Conservation (phyloP, 2,888 invertebrate species). For the Argyresthia goedartella region DNA sequence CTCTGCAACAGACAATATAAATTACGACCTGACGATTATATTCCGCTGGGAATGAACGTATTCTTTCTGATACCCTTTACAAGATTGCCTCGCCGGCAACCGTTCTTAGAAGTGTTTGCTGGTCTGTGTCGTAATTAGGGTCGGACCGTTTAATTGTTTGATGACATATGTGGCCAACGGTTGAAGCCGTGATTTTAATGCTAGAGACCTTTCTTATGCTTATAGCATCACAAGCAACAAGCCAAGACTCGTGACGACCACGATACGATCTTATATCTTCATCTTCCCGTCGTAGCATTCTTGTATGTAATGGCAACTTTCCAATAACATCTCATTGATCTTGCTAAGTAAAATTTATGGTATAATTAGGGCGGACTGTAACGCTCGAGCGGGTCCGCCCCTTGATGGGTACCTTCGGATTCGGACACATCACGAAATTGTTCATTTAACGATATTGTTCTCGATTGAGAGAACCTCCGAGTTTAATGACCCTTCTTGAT, state of each 20-base stretch:
- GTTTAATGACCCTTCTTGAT: not conserved
- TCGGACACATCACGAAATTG: not conserved
- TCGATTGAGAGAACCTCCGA: not conserved
- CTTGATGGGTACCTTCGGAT: not conserved
- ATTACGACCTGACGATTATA: conserved; percentile 73
- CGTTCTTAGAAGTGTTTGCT: not conserved
- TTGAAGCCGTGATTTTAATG: too few relatives aligned
- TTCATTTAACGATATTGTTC: not conserved
- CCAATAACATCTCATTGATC: conserved; percentile 64
- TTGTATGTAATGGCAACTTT: conserved; percentile 9
- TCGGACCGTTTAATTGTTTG: too few relatives aligned
- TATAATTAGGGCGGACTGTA: conserved; percentile 55
- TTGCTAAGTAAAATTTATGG: conserved; percentile 66
- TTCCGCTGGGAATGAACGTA: conserved; percentile 68
- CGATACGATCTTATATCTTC: too few relatives aligned
- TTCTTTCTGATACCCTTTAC: conserved; percentile 56
- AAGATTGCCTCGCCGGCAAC: not conserved
- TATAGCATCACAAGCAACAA: too few relatives aligned
- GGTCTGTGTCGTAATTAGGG: not conserved
- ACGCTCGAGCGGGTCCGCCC: not conserved
- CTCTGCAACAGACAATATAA: conserved; percentile 74
- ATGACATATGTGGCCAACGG: too few relatives aligned
- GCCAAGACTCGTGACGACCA: too few relatives aligned
- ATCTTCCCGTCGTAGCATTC: not conserved
- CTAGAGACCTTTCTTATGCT: too few relatives aligned